These are phyloP conservation scores for Cephus cinctus DNA, from an alignment of 1,140 invertebrate genomes.

Conservation along the genomic window DNA sequence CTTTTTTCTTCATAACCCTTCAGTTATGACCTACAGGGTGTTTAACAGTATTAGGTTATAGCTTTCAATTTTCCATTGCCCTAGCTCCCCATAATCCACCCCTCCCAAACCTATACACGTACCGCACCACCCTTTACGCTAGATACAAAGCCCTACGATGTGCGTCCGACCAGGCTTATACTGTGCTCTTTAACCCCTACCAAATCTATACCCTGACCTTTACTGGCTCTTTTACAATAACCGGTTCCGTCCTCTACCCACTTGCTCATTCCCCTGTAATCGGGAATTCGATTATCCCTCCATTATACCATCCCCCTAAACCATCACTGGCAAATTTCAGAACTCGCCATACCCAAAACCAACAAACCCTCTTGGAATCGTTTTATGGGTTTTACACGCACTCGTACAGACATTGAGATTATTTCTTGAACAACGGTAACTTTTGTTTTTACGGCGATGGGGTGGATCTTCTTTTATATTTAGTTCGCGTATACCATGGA, in stretches of 20 bases:
- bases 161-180: too few species aligned
- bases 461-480: too few species aligned
- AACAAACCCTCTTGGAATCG: neutral
- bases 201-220: too few species aligned
- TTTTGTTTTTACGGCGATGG: neutral
- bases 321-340: neutral
- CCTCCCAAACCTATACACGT: too few species aligned
- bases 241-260: neutral
- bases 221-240: too few species aligned
- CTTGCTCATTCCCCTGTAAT: neutral
- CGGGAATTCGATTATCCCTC: constrained; percentile 2
- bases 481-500: neutral
- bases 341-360: neutral
- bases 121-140: too few species aligned
- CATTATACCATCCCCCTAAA: neutral
- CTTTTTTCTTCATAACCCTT: constrained; percentile 2
- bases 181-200: too few species aligned
- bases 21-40: neutral
- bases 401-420: neutral
- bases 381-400: neutral
- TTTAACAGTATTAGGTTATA: constrained; percentile 2
- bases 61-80: neutral
- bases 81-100: too few species aligned
- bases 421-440: neutral
- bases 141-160: too few species aligned